phyloP scores from a whole-genome alignment of 1,140 invertebrate genomes.

The Solenopsis fugax region DNA sequence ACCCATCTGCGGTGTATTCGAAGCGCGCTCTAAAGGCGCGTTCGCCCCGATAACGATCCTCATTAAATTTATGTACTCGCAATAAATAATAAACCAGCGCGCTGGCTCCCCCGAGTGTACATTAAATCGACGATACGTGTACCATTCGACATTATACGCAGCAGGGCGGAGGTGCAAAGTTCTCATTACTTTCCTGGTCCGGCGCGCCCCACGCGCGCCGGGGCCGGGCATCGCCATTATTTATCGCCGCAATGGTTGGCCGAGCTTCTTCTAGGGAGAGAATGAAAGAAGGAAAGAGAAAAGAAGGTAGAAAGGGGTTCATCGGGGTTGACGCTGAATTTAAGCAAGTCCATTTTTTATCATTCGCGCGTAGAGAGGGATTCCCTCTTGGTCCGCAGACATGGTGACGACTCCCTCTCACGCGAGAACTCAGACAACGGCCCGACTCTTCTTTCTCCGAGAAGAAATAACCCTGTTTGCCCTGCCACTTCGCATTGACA shows the following conservation, averaged over 20 bases:
- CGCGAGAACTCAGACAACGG: conserved; percentile 42
- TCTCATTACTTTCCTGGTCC: conserved; percentile 76
- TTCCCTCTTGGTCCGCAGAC: conserved; percentile 72
- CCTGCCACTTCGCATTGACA: conserved; percentile 60
- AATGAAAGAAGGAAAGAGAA: not conserved
- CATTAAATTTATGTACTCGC: conserved; percentile 74
- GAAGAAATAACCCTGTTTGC: conserved; percentile 62
- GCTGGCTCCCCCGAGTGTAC: conserved; percentile 69
- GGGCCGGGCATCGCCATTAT: conserved; percentile 73
- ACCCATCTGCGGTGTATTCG: conserved; percentile 59
- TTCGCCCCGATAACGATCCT: conserved; percentile 56
- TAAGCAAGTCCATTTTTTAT: conserved; percentile 79
- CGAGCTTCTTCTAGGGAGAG: conserved; percentile 72
- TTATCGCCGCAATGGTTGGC: conserved; percentile 74
- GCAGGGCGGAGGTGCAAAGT: conserved; percentile 74
- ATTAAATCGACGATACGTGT: conserved; percentile 77
- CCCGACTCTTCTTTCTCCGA: conserved; percentile 3
- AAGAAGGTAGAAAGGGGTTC: conserved; percentile 40
- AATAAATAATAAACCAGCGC: conserved; percentile 76
- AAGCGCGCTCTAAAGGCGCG: conserved; percentile 52
- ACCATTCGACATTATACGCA: conserved; percentile 74
- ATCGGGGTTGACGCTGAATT: conserved; percentile 78
- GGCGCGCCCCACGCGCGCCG: conserved; percentile 60
- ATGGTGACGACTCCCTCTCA: conserved; percentile 63
- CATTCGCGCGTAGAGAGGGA: conserved; percentile 56